Conservation (phyloP, 2,888 invertebrate genomes). For the Drosophila macrospina region DNA sequence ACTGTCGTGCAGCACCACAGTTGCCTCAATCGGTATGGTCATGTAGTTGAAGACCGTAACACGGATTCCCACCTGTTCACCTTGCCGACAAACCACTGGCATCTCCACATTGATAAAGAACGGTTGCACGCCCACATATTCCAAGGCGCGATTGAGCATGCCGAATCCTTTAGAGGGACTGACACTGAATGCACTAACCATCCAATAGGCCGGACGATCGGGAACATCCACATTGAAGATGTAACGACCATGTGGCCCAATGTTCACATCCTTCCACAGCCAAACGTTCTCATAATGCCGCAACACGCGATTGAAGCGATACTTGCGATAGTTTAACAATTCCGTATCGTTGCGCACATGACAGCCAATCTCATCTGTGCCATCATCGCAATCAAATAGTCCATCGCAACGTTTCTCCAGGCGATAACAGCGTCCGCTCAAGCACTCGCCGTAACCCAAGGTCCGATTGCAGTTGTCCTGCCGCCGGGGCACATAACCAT, state of each 20-base stretch:
- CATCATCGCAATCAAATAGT: slow-evolving; percentile 91
- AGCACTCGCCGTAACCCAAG: slow-evolving; percentile 91
- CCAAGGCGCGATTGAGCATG: slow-evolving; percentile 92
- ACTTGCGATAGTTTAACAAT: slow-evolving; percentile 90
- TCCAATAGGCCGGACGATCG: slow-evolving; percentile 94
- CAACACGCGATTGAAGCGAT: slow-evolving; percentile 93
- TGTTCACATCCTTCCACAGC: slow-evolving; percentile 97
- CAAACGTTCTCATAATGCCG: slow-evolving; percentile 97
- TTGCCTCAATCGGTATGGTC: slow-evolving; percentile 92
- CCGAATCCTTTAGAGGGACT: slow-evolving; percentile 95
- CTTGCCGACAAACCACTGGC: slow-evolving; percentile 92
- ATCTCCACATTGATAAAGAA: slow-evolving; percentile 98
- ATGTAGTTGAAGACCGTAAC: slow-evolving; percentile 98
- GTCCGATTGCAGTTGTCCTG: slow-evolving; percentile 90
- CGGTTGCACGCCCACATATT: slow-evolving; percentile 95
- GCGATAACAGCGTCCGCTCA: slow-evolving; percentile 93
- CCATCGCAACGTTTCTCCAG: slow-evolving; percentile 92
- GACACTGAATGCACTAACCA: slow-evolving; percentile 96
- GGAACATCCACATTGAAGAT: slow-evolving; percentile 95
- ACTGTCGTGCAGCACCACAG: slow-evolving; percentile 94
- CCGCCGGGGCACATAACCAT: slow-evolving; percentile 91
- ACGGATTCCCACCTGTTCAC: slow-evolving; percentile 96
- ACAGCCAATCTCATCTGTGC: slow-evolving; percentile 94
- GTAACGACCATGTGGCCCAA: slow-evolving; percentile 95
- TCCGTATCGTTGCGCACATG: slow-evolving; percentile 88